Percentiles rank a stretch among this genome's conserved stretches.
Evolutionary conservation across 2,113 vertebrate species (phyloP).

Genomic region (Boulengeromyrus knoepffleri): DNA sequence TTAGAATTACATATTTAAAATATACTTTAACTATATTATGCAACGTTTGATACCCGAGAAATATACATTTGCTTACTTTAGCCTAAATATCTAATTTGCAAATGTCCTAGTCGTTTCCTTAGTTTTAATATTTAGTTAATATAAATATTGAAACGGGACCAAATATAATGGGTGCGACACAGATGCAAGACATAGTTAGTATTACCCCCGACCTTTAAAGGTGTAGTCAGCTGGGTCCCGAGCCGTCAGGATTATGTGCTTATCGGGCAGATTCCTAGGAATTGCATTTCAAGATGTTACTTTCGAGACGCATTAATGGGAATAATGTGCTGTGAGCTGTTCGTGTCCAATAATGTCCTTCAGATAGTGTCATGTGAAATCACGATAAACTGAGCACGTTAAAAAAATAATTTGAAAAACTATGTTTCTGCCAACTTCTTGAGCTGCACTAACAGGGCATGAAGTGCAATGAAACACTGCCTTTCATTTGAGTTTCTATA

Average conservation of each 20-base stretch:
- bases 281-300: slow-evolving; percentile 50
- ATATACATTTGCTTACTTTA: neutral
- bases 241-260: slow-evolving; percentile 42
- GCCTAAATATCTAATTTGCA: neutral
- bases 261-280: slow-evolving; percentile 57
- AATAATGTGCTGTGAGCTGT: slow-evolving; percentile 52
- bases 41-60: neutral
- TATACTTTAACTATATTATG: neutral
- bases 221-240: neutral
- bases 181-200: neutral
- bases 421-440: neutral
- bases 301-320: slow-evolving; percentile 44
- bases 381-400: neutral
- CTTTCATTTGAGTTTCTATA: neutral
- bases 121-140: neutral
- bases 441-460: neutral
- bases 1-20: neutral
- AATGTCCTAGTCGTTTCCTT: neutral
- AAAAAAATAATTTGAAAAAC: neutral
- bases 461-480: neutral
- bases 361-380: slow-evolving; percentile 23
- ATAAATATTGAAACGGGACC: neutral
- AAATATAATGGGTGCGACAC: neutral
- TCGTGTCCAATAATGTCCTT: slow-evolving; percentile 43
- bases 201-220: neutral